phyloP scores from a whole-genome alignment of 2,797 vertebrate genomes.

The Corythornis leucogaster region DNA sequence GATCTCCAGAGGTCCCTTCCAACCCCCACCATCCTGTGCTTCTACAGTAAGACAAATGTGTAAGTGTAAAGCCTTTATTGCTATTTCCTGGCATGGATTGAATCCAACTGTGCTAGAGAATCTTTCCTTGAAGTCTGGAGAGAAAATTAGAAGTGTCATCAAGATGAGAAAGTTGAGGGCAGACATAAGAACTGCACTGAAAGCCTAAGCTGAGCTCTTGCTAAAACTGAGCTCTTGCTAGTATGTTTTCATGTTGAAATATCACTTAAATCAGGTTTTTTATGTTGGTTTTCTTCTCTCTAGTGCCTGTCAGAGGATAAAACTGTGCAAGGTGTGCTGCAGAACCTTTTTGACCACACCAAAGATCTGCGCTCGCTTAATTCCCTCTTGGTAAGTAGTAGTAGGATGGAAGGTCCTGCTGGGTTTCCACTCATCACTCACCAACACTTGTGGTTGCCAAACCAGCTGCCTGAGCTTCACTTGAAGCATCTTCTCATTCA shows the following conservation, averaged over 20 bases:
- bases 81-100: not conserved
- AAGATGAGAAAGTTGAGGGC: not conserved
- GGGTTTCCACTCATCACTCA: rapidly evolving
- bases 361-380: slow-evolving; percentile 90
- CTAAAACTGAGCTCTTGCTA: no score
- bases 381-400: slow-evolving; percentile 82
- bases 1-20: no score
- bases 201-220: not conserved
- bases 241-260: not conserved
- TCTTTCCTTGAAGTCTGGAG: not conserved
- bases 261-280: not conserved
- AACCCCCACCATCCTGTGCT: no score
- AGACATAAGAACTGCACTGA: not conserved
- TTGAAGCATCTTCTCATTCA: not conserved
- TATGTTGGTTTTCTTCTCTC: not conserved
- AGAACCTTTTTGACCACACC: slow-evolving; percentile 85
- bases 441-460: not conserved
- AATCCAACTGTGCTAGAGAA: not conserved
- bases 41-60: not conserved
- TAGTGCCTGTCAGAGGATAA: slow-evolving; percentile 87
- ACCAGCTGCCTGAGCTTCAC: not conserved
- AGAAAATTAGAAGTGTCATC: not conserved
- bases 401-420: rapidly evolving
- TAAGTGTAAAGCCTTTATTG: not conserved
- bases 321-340: slow-evolving; percentile 81